A percentile compares a stretch with the other conserved stretches of the same genome.
phyloP scores from a whole-genome alignment of 2,797 vertebrate species.

The Benthosema pterotum region DNA sequence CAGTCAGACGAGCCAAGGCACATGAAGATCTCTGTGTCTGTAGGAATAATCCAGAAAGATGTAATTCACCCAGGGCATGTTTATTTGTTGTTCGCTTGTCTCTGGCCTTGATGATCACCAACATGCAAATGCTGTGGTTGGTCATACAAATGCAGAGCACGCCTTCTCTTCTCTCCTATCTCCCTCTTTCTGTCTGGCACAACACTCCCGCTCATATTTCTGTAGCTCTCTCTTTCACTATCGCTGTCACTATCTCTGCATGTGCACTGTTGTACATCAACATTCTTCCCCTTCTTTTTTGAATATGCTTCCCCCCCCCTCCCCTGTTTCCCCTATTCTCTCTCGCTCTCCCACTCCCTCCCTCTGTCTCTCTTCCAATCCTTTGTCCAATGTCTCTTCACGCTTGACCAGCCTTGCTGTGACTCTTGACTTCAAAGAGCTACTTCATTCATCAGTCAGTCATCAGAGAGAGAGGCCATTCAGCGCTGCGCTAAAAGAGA shows the following conservation, averaged over 20 bases:
- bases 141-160: constrained; percentile 51
- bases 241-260: too few relatives aligned
- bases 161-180: constrained; percentile 45
- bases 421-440: constrained; percentile 83
- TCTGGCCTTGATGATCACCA: constrained; percentile 36
- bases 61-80: constrained; percentile 28
- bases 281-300: constrained; percentile 46
- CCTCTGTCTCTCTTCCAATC: constrained; percentile 23
- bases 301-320: constrained; percentile 47
- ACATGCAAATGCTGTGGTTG: constrained; percentile 54
- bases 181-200: too few relatives aligned
- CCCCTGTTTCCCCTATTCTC: neutral
- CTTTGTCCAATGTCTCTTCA: constrained; percentile 76
- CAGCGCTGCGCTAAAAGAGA: constrained; percentile 67
- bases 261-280: too few relatives aligned
- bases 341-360: constrained; percentile 1
- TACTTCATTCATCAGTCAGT: constrained; percentile 81
- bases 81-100: constrained; percentile 39
- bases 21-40: constrained; percentile 21
- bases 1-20: constrained; percentile 8
- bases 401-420: constrained; percentile 75
- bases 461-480: constrained; percentile 74
- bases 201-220: too few relatives aligned
- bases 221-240: too few relatives aligned
- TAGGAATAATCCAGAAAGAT: constrained; percentile 34